Evolutionary conservation across 1,140 invertebrate genomes (phyloP), one percentile per base, ranked within the genome.

Genomic region (Bombus cullumanus): DNA sequence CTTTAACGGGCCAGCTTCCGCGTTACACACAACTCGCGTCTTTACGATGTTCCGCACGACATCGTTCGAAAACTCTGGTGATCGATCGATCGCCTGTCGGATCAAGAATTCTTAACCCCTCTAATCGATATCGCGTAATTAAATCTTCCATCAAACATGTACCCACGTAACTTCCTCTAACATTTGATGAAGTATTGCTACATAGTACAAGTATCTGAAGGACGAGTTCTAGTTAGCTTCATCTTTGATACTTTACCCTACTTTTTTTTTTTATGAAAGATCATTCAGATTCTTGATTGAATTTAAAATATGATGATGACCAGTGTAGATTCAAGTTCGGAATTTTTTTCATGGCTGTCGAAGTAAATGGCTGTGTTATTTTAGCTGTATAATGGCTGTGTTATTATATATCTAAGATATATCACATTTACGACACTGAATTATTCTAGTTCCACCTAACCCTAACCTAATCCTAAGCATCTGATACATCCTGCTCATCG

Each of bases 1-100:
- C 83, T 80, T 71, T 85, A 85, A 85, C 83, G 64, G 68, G 76
- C 68, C 76, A 18, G 64, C 43, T 41, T 78, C 75, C 57, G 76
- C 31, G 83, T 80, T 72, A 53, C 57, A 68, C 39, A 80, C 76
- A 64, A 31, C 68, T 39, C 53, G 76, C 71, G 57, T 72, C 77
- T 85, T 85, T 59, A 39, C 83, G 39, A 34, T 41, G 76, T 79
- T 80, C 31, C 31, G 18, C 41, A 28, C 66, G 37, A 15, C n/a
- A 53, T 4, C 69, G 66, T 77, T 53, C 66, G 47, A 84, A 79
- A 84, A 69, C 78, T 80, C n/a, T 39, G 10, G 4, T 53, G 53
- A 66, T 62, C 68, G 83, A 84, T 84, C 83, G 83, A 77, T 85
- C 68, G 47, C 25, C 4, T 13, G 28, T 18, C 25, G 47, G 22